Conservation (phyloP, 2,888 invertebrate genomes). For the Hemistola chrysoprasaria region DNA sequence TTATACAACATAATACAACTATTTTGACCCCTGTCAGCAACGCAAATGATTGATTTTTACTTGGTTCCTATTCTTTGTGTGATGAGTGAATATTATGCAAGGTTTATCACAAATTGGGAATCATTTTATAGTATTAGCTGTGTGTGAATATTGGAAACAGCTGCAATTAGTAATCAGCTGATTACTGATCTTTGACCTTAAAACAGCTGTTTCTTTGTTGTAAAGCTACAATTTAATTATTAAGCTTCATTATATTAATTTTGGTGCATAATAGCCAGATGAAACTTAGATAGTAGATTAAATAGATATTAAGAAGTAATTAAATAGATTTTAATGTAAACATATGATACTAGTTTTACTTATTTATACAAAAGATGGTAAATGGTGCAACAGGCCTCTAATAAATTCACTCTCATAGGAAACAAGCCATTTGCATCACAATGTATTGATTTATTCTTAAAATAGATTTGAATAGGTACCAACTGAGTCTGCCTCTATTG, state of each 20-base stretch:
- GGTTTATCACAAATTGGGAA: too few relatives aligned
- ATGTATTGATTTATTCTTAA: constrained; percentile 16
- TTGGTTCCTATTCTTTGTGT: background rate
- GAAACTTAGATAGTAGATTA: too few relatives aligned
- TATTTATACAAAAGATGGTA: too few relatives aligned
- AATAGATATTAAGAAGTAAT: too few relatives aligned
- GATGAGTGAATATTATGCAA: too few relatives aligned
- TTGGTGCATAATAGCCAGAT: too few relatives aligned
- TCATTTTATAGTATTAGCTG: too few relatives aligned
- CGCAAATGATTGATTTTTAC: constrained; percentile 31
- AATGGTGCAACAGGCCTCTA: constrained; percentile 4
- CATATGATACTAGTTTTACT: too few relatives aligned
- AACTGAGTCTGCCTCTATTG: background rate
- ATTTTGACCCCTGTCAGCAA: constrained; percentile 34
- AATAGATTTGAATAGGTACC: constrained; percentile 9
- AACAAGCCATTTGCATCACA: constrained; percentile 5
- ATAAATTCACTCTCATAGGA: constrained; percentile 1
- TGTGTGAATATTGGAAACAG: constrained; percentile 22
- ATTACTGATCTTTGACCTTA: constrained; percentile 68
- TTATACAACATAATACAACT: too few relatives aligned
- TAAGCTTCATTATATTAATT: too few relatives aligned
- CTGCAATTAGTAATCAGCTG: constrained; percentile 64
- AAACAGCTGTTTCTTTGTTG: constrained; percentile 60
- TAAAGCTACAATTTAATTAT: too few relatives aligned
- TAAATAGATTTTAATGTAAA: too few relatives aligned